Base-by-base conservation (phyloP, 2,113 vertebrate species). In the Syngnathus scovelli region DNA sequence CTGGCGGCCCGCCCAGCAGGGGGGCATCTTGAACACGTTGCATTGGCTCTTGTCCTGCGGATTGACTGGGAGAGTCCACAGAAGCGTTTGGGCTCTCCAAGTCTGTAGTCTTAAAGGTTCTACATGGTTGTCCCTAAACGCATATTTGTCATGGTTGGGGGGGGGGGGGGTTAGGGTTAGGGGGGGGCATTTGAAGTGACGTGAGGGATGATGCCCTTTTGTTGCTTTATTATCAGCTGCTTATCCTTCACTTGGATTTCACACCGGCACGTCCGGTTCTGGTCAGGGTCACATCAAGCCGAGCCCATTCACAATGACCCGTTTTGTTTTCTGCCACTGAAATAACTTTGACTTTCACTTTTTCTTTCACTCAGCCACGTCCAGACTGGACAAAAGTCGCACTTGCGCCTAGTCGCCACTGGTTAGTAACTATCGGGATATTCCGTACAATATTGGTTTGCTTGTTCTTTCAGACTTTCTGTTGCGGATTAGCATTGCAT, bases 221-320 rank as follows among this genome's bases (percentile, higher is more conserved):
- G 90, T 92, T 80, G 69, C 63, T 67, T 64, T 81, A 87, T 89
- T 61, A 91, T 92, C 88, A 89, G 89, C 88, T 92, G 88, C 89
- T 91, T 78, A 90, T 86, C 88, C 88, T 88, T 93, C 92, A 92
- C 85, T 64, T 82, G 81, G 84, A 93, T 93, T 93, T 92, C 92
- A 93, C 91, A 91, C 89, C 90, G 59, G 75, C 86, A 70, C 70
- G 89, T 92, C 91, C 80, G 56, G 64, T 70, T 75, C 84, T 48
- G 73, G 85, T 72, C 80, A 61, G 89, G 91, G 91, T 92, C 91
- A 92, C 74, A 79, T 73, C 69, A 78, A 68, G 85, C 79, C 83
- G 59, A 89, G 77, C 84, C 86, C 79, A 75, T 77, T 80, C 88
- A 92, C 91, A 93, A 91, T 89, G 86, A 86, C 80, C 76, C 76